Conservation (phyloP, 2,113 vertebrate species). For the Lipotes vexillifer region DNA sequence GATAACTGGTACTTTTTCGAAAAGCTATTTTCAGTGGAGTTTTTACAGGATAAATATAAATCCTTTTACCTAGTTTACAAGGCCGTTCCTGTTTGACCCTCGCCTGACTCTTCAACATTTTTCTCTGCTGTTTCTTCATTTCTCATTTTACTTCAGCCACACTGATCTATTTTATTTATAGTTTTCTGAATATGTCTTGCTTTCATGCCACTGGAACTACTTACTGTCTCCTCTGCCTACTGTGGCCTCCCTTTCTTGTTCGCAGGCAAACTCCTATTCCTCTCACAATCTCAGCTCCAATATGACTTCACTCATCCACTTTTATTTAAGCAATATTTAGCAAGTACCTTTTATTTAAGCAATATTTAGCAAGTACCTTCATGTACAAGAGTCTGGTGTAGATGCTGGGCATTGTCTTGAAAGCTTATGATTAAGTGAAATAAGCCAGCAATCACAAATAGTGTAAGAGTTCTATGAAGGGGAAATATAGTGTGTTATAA, state of each 20-base stretch:
- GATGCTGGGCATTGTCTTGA: background rate
- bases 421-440: background rate
- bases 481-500: background rate
- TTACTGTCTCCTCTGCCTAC: background rate
- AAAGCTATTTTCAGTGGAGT: background rate
- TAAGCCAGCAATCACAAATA: background rate
- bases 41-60: slow-evolving; percentile 5
- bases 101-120: background rate
- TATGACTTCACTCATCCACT: background rate
- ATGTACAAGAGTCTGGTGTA: background rate
- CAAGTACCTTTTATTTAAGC: background rate
- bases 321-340: background rate
- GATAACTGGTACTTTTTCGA: background rate
- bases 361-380: background rate
- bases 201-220: background rate
- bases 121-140: background rate
- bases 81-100: background rate
- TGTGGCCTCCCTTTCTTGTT: background rate
- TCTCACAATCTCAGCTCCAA: background rate
- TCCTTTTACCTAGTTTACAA: background rate
- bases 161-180: background rate
- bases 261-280: background rate
- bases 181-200: background rate
- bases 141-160: background rate
- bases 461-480: background rate